Evolutionary conservation across 2,113 vertebrate species (phyloP).

Genomic region (Antigone vipio): DNA sequence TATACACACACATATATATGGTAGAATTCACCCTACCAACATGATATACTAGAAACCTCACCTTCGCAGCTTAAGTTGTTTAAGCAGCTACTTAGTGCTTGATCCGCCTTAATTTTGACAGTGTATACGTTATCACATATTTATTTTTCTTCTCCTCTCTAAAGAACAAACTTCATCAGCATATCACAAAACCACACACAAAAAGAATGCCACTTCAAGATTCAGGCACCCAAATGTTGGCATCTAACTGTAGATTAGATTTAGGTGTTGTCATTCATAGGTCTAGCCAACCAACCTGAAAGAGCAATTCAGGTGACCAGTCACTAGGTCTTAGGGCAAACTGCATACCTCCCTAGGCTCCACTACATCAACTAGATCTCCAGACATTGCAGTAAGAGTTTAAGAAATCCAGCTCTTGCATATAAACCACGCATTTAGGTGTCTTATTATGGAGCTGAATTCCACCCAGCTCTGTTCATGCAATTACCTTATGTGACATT

Average conservation of each 20-base stretch:
- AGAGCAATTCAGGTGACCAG: not conserved
- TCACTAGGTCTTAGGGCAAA: not conserved
- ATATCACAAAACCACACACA: not conserved
- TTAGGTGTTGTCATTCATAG: not conserved
- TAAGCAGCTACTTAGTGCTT: not conserved
- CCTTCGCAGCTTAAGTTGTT: not conserved
- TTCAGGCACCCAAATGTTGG: not conserved
- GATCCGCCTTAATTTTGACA: not conserved
- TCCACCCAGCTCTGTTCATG: not conserved
- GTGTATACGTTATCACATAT: not conserved
- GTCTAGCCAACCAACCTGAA: not conserved
- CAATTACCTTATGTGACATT: not conserved
- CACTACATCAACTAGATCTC: not conserved
- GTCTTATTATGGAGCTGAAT: not conserved
- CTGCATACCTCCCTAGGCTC: not conserved
- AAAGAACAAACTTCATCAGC: not conserved
- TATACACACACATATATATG: accelerated
- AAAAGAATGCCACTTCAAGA: not conserved
- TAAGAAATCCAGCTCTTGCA: not conserved
- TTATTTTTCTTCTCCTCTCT: not conserved
- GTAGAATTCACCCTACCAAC: not conserved
- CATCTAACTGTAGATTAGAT: not conserved
- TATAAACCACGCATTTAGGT: not conserved
- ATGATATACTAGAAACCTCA: not conserved
- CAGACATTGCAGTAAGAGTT: not conserved